A percentile compares a stretch with the other conserved stretches of the same genome.
These are phyloP conservation scores for Troides helena DNA, from an alignment of 2,888 invertebrate species.

Conservation along the genomic window DNA sequence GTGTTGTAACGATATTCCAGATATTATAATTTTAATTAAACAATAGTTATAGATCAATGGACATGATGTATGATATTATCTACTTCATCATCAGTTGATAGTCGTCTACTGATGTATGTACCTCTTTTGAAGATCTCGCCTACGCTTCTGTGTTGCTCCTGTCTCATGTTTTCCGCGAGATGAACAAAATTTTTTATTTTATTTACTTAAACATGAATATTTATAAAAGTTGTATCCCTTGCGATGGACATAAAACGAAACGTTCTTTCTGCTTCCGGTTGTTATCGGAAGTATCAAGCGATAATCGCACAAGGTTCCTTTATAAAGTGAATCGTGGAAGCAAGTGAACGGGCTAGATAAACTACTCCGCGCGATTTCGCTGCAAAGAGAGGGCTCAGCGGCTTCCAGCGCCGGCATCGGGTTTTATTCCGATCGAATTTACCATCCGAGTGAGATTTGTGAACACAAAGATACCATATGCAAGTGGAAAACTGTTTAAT, in stretches of 20 bases:
- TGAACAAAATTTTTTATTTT: no score
- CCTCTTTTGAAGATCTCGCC: no score
- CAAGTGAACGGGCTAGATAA: slow-evolving; percentile 66
- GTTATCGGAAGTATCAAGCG: slow-evolving; percentile 43
- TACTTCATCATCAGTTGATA: no score
- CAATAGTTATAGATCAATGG: no score
- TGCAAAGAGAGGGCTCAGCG: slow-evolving; percentile 75
- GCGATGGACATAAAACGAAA: background rate
- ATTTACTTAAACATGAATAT: no score
- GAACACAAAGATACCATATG: slow-evolving; percentile 35
- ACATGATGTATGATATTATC: no score
- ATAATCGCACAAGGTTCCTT: slow-evolving; percentile 69
- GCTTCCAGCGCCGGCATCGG: slow-evolving; percentile 49
- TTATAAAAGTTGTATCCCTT: no score
- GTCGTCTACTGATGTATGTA: no score
- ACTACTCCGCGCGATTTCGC: slow-evolving; percentile 72
- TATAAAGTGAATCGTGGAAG: slow-evolving; percentile 45
- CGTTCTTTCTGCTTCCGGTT: slow-evolving; percentile 6
- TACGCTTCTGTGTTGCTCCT: no score
- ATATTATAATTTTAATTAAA: no score
- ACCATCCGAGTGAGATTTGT: slow-evolving; percentile 48
- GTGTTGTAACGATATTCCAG: no score
- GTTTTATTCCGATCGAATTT: slow-evolving; percentile 75
- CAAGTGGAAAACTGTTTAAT: slow-evolving; percentile 32
- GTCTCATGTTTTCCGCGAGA: no score